These are phyloP conservation scores for Nymphicus hollandicus DNA, from an alignment of 2,113 vertebrate species.

Conservation along the genomic window DNA sequence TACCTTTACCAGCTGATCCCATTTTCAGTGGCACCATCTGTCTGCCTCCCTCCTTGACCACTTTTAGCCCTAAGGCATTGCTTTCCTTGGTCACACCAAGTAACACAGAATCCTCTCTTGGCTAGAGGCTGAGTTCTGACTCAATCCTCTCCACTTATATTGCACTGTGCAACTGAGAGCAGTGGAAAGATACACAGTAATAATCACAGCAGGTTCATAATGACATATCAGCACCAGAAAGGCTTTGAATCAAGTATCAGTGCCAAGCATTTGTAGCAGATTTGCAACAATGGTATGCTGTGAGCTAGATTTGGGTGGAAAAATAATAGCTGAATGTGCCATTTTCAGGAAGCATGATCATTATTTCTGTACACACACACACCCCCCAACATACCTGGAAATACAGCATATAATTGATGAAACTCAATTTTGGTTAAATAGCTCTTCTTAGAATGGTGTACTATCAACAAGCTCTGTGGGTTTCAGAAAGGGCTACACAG, in stretches of 20 bases:
- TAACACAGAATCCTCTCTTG: constrained; percentile 22
- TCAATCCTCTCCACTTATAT: background rate
- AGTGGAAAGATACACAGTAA: constrained; percentile 2
- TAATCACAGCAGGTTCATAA: background rate
- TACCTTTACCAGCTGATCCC: background rate
- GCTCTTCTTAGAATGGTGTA: background rate
- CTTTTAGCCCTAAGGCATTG: background rate
- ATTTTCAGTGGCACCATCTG: constrained; percentile 41
- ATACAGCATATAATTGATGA: background rate
- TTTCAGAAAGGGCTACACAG: background rate
- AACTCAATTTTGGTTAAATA: background rate
- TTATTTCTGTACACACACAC: background rate
- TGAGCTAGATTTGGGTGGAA: background rate
- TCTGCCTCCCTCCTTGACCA: background rate
- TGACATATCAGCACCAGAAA: background rate
- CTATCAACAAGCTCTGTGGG: background rate
- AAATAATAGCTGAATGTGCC: background rate
- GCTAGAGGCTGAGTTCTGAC: constrained; percentile 30
- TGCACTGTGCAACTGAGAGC: background rate
- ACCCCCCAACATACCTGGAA: background rate
- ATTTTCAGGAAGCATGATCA: background rate
- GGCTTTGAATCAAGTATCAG: background rate
- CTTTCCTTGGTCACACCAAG: background rate
- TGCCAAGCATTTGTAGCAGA: background rate
- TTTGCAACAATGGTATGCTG: background rate